Base-by-base conservation (phyloP, 2,113 vertebrate species). In the Podocnemis expansa region DNA sequence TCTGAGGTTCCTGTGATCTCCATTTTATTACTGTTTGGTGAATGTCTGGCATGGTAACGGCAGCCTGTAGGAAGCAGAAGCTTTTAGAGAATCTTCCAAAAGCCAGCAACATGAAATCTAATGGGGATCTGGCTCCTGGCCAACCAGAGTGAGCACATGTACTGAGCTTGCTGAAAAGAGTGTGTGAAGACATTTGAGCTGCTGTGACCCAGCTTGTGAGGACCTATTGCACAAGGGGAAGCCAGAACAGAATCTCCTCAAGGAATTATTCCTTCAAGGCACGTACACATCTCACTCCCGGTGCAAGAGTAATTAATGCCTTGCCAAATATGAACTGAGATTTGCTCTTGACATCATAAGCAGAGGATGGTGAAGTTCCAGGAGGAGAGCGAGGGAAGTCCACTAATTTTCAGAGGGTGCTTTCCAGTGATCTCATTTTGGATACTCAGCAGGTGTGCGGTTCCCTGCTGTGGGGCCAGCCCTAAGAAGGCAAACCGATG, bases 21-120 rank as follows among this genome's bases (percentile, higher is more conserved):
- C 80, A 29, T 16, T 55, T n/a, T 22, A 22, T 24, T 27, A 6
- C 29, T 52, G 14, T 1, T 6, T 8, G n/a, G 45, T 24, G 67
- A 82, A 41, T 8, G 8, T 17, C 45, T 24, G 29, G 75, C 58
- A 60, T 38, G 16, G 52, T 0, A 13, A 22, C 24, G 31, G 84
- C 52, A 8, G 0, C 12, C n/a, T 27, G 38, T 3, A 60, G 41
- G 60, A 75, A 51, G 73, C 2, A 12, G 49, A 45, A 3, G 38
- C 41, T 27, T 45, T 41, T 45, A 13, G 73, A 76, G 73, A 22
- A 38, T n/a, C 80, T 63, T 49, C 38, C 27, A 38, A 73, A 67
- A 1, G 2, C 1, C 6, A 55, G 82, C 11, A 70, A 38, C 1
- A 0, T 38, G 34, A n/a, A 70, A 21, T 38, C 63, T n/a, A n/a